These are phyloP conservation scores for Diploptera punctata DNA, from an alignment of 2,888 invertebrate genomes.

Conservation along the genomic window DNA sequence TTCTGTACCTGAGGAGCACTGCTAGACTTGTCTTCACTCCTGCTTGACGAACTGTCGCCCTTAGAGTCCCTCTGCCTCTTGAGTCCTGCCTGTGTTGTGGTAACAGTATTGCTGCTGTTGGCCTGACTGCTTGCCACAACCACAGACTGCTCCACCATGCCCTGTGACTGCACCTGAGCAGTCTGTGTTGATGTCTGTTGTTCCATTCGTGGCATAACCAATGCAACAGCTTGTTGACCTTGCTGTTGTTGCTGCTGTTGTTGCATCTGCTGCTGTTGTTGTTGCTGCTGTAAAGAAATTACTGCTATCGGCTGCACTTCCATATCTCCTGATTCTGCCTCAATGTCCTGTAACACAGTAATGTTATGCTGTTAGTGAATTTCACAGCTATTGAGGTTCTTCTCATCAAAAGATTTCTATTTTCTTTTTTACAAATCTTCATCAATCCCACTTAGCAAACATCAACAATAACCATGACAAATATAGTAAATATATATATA, in stretches of 20 bases:
- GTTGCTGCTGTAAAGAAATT: slow-evolving; percentile 23
- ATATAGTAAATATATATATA: too few species aligned
- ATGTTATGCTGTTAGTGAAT: too few species aligned
- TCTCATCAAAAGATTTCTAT: too few species aligned
- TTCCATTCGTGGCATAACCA: slow-evolving; percentile 74
- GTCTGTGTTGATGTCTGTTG: slow-evolving; percentile 48
- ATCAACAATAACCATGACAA: too few species aligned
- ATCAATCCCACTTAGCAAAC: too few species aligned
- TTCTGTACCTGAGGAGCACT: slow-evolving; percentile 32
- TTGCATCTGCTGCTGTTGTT: slow-evolving; percentile 19
- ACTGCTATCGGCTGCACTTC: slow-evolving; percentile 15
- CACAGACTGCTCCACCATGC: slow-evolving; percentile 43
- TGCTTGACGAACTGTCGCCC: slow-evolving; percentile 58
- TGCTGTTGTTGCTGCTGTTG: slow-evolving; percentile 33
- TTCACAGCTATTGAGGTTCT: too few species aligned
- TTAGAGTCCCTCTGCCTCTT: too few species aligned
- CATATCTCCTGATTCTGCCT: slow-evolving; percentile 47
- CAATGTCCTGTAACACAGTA: slow-evolving; percentile 57
- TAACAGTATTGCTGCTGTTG: slow-evolving; percentile 64
- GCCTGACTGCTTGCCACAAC: slow-evolving; percentile 50
- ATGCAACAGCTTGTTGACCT: slow-evolving; percentile 66
- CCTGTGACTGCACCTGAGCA: slow-evolving; percentile 59
- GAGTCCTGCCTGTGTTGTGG: slow-evolving; percentile 68
- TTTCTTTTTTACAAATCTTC: too few species aligned
- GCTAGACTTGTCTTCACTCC: slow-evolving; percentile 29